Evolutionary conservation across 1,140 invertebrate species (phyloP), one percentile per base, ranked within the genome.

Genomic region (Eurytemora carolleeae): DNA sequence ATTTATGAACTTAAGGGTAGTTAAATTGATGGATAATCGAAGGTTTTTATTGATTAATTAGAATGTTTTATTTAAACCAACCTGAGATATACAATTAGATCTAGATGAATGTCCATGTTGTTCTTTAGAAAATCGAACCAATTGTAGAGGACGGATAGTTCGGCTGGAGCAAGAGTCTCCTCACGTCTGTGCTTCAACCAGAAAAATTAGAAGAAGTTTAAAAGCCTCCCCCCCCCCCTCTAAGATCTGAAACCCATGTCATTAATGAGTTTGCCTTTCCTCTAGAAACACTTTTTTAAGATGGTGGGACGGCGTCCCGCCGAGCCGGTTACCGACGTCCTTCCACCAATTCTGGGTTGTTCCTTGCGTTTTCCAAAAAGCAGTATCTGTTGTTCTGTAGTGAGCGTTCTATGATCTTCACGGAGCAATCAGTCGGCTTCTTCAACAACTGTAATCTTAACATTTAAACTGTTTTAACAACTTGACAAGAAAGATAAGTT

Each of bases 71-170:
- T n/a, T n/a, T n/a, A n/a, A n/a, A n/a, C n/a, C n/a, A n/a, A 44
- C 24, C 55, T 70, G 57, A 80, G 64, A 66, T 80, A 80, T n/a
- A 80, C 76, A 65, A 79, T 77, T 2, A 78, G 66, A 68, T 80
- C 77, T 57, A 79, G 58, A 16, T 69, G 65, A 55, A 74, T 70
- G 60, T 74, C 70, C 44, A 77, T 67, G 55, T 72, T 71, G 21
- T 67, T 66, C 26, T 74, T 71, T 12, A 79, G 65, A 66, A 69
- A 68, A 16, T 75, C 64, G 62, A 71, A 77, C 21, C 74, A 79
- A 61, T 77, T 70, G 55, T 69, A 72, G 16, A 80, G 67, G 12
- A 79, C 73, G 15, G 70, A 22, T 1, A 62, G 54, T 18, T 62
- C 60, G n/a, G 23, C 60, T 19, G 19, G 22, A 1, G 22, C 19